Evolutionary conservation across 2,113 vertebrate species (phyloP).

Genomic region (Prunella fulvescens): DNA sequence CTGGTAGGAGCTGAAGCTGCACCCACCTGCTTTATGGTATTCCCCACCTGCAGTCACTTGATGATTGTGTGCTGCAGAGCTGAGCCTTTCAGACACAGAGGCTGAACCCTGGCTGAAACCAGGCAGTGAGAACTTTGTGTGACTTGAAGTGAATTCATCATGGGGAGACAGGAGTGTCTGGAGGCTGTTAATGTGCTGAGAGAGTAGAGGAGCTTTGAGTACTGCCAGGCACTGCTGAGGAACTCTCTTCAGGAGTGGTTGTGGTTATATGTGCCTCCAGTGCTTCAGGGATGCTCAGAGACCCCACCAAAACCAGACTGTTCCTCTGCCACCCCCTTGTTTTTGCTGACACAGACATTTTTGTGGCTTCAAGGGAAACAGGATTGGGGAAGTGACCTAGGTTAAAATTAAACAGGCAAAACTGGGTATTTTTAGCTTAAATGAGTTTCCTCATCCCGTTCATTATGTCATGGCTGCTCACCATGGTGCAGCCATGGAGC

Average conservation of each 20-base stretch:
- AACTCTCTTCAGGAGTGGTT: not conserved
- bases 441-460: not conserved
- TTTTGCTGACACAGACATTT: not conserved
- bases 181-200: not conserved
- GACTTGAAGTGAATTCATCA: not conserved
- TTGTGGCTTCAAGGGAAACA: not conserved
- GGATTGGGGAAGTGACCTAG: slow-evolving; percentile 25
- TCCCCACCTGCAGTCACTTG: not conserved
- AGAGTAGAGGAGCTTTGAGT: not conserved
- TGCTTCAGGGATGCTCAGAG: not conserved
- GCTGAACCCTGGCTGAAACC: not conserved
- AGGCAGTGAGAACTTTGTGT: not conserved
- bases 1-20: not conserved
- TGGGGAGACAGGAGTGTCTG: not conserved
- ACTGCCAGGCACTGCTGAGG: not conserved
- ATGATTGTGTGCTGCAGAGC: not conserved
- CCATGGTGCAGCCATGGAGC: not conserved
- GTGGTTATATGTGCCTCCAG: accelerated
- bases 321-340: not conserved
- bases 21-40: not conserved
- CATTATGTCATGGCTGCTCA: not conserved
- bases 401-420: slow-evolving; percentile 24
- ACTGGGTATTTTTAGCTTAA: slow-evolving; percentile 23
- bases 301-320: not conserved
- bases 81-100: not conserved